Conservation (phyloP, 2,888 invertebrate species). For the Lamellibrachia satsuma region DNA sequence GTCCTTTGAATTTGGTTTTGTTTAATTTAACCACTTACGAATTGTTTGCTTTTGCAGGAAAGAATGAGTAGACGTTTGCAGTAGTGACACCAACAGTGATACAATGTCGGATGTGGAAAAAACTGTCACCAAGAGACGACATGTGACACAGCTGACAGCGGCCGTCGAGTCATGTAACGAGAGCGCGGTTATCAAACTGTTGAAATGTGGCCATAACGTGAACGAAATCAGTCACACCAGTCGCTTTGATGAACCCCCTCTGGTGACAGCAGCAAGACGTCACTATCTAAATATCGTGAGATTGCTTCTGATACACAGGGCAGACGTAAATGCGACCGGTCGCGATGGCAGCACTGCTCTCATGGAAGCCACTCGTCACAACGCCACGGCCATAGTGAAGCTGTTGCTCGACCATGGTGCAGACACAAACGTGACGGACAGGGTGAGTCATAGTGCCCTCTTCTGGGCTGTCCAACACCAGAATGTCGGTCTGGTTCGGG, state of each 20-base stretch:
- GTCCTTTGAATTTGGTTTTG: no score
- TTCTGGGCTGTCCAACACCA: slow-evolving; percentile 18
- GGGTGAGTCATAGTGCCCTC: not conserved
- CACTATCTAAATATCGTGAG: not conserved
- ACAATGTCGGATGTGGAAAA: not conserved
- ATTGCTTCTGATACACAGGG: slow-evolving; percentile 25
- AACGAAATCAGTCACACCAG: not conserved
- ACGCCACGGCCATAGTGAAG: slow-evolving; percentile 4
- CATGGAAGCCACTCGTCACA: not conserved
- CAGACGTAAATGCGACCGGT: not conserved
- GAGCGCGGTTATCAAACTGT: not conserved
- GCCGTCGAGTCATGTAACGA: not conserved
- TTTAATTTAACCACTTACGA: not conserved
- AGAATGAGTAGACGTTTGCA: not conserved
- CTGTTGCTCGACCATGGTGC: slow-evolving; percentile 22
- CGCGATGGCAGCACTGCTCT: slow-evolving; percentile 3
- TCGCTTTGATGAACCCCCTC: not conserved
- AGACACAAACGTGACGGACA: slow-evolving; percentile 21
- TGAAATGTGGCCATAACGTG: not conserved
- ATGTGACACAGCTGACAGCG: not conserved
- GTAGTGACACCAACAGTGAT: no score
- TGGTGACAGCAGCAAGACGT: not conserved
- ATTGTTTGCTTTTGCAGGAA: not conserved
- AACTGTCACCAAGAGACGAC: not conserved
- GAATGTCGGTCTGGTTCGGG: not conserved